These are phyloP conservation scores for Hydriomena furcata DNA, from an alignment of 2,888 invertebrate species.

Conservation along the genomic window DNA sequence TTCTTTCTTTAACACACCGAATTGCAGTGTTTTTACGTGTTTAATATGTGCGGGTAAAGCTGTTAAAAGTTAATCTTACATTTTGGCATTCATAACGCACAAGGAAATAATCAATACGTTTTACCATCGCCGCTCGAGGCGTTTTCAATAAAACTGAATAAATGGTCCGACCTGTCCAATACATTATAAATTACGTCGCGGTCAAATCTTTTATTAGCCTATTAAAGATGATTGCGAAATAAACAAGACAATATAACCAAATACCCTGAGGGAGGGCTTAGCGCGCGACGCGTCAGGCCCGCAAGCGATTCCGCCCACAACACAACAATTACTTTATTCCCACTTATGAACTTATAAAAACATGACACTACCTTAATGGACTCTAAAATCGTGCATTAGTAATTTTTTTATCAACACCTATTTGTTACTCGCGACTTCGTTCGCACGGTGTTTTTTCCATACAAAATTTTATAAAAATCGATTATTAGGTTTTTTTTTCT, in stretches of 20 bases:
- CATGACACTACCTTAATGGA: constrained; percentile 31
- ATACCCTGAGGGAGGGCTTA: constrained; percentile 34
- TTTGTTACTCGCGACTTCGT: too few relatives aligned
- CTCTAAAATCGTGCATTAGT: too few relatives aligned
- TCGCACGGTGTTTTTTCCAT: too few relatives aligned
- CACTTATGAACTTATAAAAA: constrained; percentile 38
- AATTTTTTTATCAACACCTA: too few relatives aligned
- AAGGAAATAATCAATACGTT: constrained; percentile 6
- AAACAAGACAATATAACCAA: constrained; percentile 37
- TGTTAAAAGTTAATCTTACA: too few relatives aligned
- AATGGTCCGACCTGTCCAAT: constrained; percentile 30
- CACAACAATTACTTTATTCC: constrained; percentile 44
- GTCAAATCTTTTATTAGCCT: constrained; percentile 35
- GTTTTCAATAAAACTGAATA: constrained; percentile 31
- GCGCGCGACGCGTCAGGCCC: constrained; percentile 35
- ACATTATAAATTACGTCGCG: constrained; percentile 36
- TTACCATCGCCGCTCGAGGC: constrained; percentile 20
- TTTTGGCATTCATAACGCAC: too few relatives aligned
- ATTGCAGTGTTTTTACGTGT: too few relatives aligned
- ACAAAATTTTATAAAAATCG: too few relatives aligned
- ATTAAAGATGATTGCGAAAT: constrained; percentile 38
- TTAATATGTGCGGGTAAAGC: too few relatives aligned
- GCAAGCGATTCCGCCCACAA: constrained; percentile 46
- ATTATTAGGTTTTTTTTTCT: too few relatives aligned
- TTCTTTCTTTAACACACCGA: too few relatives aligned